These are phyloP conservation scores for Hoplodrina blanda DNA, from an alignment of 2,888 invertebrate species.

Conservation along the genomic window DNA sequence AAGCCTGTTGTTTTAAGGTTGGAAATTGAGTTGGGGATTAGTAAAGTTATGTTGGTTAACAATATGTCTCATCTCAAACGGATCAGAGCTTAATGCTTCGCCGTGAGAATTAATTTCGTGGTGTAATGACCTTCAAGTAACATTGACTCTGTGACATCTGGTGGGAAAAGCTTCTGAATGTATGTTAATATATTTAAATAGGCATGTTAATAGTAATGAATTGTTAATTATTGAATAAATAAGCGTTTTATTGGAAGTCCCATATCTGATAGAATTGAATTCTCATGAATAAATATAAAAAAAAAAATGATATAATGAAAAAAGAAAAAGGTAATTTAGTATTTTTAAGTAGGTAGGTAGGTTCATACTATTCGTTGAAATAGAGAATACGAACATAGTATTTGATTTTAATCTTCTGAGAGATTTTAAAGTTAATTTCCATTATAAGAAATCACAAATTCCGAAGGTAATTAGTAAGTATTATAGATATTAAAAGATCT, in stretches of 20 bases:
- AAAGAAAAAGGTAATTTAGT: constrained; percentile 27
- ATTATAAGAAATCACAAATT: neutral
- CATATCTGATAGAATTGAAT: constrained; percentile 33
- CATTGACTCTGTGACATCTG: constrained; percentile 79
- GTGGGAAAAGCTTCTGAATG: constrained; percentile 74
- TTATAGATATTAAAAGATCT: neutral
- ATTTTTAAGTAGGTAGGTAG: too few relatives aligned
- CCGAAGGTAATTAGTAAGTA: neutral
- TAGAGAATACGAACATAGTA: neutral
- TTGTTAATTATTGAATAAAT: constrained; percentile 51
- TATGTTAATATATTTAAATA: constrained; percentile 68
- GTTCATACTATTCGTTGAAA: constrained; percentile 4
- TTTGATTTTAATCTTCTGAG: neutral
- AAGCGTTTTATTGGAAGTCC: constrained; percentile 28
- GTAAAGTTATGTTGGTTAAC: constrained; percentile 66
- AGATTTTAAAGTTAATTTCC: constrained; percentile 2
- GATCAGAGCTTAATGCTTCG: constrained; percentile 81
- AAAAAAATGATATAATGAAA: constrained; percentile 22
- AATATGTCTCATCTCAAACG: constrained; percentile 80
- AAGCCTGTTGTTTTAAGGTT: constrained; percentile 62
- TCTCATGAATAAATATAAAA: constrained; percentile 43
- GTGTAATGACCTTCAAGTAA: constrained; percentile 82
- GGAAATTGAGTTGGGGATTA: constrained; percentile 36
- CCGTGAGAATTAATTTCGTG: constrained; percentile 87
- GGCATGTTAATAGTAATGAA: constrained; percentile 55